Evolutionary conservation across 2,113 vertebrate species (phyloP).

Genomic region (Turnix velox): DNA sequence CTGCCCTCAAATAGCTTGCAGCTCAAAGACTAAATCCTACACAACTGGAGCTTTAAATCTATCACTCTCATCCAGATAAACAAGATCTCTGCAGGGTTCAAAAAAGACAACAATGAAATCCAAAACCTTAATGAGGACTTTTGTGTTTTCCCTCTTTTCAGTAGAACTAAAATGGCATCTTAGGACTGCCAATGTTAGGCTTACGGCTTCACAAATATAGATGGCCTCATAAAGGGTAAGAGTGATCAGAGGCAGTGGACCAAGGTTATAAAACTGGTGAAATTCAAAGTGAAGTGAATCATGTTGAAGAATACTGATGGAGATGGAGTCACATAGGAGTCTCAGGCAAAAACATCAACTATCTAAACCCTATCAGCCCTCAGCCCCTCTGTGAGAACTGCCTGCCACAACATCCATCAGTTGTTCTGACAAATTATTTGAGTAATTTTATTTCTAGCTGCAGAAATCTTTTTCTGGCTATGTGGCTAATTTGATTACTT

Average conservation of each 20-base stretch:
- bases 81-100: background rate
- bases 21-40: background rate
- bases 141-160: background rate
- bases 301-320: background rate
- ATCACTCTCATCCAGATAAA: accelerated
- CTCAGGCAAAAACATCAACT: background rate
- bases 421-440: no score
- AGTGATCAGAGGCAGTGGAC: background rate
- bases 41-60: background rate
- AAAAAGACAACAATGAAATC: background rate
- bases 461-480: background rate
- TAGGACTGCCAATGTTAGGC: background rate
- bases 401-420: background rate
- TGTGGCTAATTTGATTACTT: background rate
- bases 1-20: background rate
- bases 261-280: background rate
- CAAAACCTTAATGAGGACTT: background rate
- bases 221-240: accelerated
- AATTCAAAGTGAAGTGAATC: background rate
- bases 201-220: background rate
- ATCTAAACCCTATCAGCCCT: background rate
- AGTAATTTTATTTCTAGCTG: background rate
- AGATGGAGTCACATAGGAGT: background rate
- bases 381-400: background rate
- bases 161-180: background rate